Evolutionary conservation across 2,888 invertebrate species (phyloP), one percentile per base, ranked within the genome.

Genomic region (Linnaemya vulpina): DNA sequence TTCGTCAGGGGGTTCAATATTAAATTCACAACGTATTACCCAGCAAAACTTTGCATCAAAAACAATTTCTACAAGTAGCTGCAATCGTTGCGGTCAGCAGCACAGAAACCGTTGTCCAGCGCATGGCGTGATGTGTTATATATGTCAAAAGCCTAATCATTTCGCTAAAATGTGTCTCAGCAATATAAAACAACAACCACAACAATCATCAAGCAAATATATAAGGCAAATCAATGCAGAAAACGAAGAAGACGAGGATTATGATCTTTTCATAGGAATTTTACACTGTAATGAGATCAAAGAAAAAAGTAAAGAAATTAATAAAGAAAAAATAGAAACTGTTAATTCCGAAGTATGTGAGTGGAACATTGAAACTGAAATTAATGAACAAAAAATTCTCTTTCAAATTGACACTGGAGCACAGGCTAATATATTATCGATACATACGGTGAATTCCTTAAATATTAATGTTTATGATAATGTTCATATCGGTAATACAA

Each of bases 31-130:
- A 30, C 30, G 30, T 30, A 30, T 30, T 30, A 30, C 2, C 3
- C 53, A 53, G 15, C 51, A 68, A 5, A 49, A 67, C 3, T 15
- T 25, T 10, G 67, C 67, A 30, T 1, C 67, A 62, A 8, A 62
- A 40, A 17, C n/a, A 38, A 62, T 38, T 20, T 62, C 62, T 11
- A 51, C 53, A 53, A 13, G 9, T 13, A 20, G 0, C 15, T 53
- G 68, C 15, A 68, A 15, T 53, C 53, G 68, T 20, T 82, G 76
- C 35, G 68, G 76, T 40, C 68, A 68, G 38, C 74, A 62, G 11
- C 78, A 84, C 25, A 62, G 79, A 74, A 58, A 46, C 53, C 71
- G 62, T 58, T 83, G 74, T 22, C 83, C 83, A 79, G 79, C 79
- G 17, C 15, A 78, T 58, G 62, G 74, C 43, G 46, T 65, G 13